These are phyloP conservation scores for Schizopygopsis pylzovi DNA, from an alignment of 2,797 vertebrate genomes.

Conservation along the genomic window DNA sequence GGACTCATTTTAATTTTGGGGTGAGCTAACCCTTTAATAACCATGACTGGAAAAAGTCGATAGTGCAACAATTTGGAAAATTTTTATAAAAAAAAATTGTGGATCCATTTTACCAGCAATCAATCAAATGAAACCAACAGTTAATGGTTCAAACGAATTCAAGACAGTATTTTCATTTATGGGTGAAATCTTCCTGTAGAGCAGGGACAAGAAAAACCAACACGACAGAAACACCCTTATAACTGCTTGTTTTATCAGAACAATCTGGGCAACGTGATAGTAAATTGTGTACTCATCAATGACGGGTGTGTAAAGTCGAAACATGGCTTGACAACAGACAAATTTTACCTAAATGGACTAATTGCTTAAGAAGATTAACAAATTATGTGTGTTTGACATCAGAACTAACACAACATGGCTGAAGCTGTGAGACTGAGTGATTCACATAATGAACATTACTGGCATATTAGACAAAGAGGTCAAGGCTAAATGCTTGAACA, in stretches of 20 bases:
- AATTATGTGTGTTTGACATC: background rate
- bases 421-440: background rate
- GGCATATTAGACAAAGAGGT: background rate
- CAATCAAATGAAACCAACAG: background rate
- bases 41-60: background rate
- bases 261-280: background rate
- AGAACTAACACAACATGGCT: background rate
- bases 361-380: constrained; percentile 8
- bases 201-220: background rate
- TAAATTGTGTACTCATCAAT: background rate
- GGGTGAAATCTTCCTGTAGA: background rate
- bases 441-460: background rate
- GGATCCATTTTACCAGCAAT: background rate
- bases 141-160: background rate
- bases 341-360: background rate
- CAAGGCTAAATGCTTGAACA: background rate
- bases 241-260: constrained; percentile 5
- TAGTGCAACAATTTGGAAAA: background rate
- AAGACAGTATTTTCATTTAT: background rate
- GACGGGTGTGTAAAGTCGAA: background rate
- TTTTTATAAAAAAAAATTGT: background rate
- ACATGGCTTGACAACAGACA: background rate
- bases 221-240: background rate
- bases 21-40: background rate
- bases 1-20: background rate